phyloP scores from a whole-genome alignment of 2,797 vertebrate species.

The Cheirogaleus major region DNA sequence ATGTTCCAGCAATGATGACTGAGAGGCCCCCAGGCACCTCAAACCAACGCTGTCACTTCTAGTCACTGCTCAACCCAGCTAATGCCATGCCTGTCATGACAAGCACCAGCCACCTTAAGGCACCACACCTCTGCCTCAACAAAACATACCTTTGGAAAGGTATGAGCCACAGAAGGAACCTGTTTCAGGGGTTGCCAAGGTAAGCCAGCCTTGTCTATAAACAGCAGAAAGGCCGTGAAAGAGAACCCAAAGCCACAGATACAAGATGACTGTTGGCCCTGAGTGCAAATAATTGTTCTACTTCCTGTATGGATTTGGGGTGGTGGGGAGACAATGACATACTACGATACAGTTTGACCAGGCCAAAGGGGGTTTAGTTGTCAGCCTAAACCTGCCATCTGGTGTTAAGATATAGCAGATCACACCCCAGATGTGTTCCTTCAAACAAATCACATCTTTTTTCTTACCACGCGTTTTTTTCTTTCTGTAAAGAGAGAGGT shows the following conservation, averaged over 20 bases:
- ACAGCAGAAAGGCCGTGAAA: slow-evolving; percentile 78
- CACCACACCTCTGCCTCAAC: slow-evolving; percentile 92
- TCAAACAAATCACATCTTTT: slow-evolving; percentile 82
- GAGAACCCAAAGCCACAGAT: slow-evolving; percentile 68
- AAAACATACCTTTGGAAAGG: slow-evolving; percentile 85
- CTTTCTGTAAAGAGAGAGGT: slow-evolving; percentile 49
- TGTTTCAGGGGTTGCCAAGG: slow-evolving; percentile 86
- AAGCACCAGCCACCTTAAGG: slow-evolving; percentile 92
- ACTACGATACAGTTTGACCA: slow-evolving; percentile 77
- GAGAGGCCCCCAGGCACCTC: slow-evolving; percentile 87
- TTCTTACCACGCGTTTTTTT: not conserved
- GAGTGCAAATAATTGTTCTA: slow-evolving; percentile 87
- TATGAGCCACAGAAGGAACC: slow-evolving; percentile 81
- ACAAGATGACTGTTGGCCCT: slow-evolving; percentile 42
- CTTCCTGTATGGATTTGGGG: slow-evolving; percentile 86
- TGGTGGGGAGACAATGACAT: not conserved
- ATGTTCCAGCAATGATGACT: slow-evolving; percentile 82
- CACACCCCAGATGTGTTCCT: slow-evolving; percentile 83
- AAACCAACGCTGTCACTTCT: slow-evolving; percentile 92
- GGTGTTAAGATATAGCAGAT: slow-evolving; percentile 86
- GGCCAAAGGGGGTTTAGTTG: slow-evolving; percentile 78
- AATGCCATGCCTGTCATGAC: slow-evolving; percentile 96
- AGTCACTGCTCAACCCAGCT: slow-evolving; percentile 90
- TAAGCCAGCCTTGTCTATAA: slow-evolving; percentile 84
- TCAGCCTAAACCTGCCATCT: slow-evolving; percentile 88